Percentiles rank a stretch among this genome's conserved stretches.
Evolutionary conservation across 2,113 vertebrate genomes (phyloP).

Genomic region (Ovis canadensis): DNA sequence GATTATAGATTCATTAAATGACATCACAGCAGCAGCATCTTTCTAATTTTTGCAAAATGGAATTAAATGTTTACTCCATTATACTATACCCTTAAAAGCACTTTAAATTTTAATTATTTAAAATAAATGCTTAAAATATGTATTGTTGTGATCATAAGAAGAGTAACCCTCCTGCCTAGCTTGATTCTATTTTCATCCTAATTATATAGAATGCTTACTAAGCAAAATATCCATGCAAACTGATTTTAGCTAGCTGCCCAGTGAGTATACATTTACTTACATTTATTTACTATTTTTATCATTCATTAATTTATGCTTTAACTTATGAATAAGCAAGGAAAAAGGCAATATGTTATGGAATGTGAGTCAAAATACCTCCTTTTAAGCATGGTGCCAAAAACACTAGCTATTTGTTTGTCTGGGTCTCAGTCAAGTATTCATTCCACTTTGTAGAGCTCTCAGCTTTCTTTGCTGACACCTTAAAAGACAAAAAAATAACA

Average conservation of each 20-base stretch:
- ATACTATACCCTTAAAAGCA: neutral
- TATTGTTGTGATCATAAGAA: neutral
- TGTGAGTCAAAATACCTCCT: neutral
- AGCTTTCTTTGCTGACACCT: neutral
- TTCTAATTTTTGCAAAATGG: neutral
- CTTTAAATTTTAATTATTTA: neutral
- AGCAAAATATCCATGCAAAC: neutral
- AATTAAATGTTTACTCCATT: neutral
- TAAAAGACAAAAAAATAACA: neutral
- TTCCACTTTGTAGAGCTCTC: neutral
- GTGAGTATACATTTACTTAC: neutral
- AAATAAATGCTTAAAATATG: neutral
- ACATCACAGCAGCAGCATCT: neutral
- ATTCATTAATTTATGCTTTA: neutral
- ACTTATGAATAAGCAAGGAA: neutral
- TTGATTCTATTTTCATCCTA: neutral
- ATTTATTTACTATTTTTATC: neutral
- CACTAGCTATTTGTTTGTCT: neutral
- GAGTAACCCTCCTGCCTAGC: neutral
- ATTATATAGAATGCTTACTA: neutral
- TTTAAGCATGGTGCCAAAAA: neutral
- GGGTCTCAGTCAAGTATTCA: neutral
- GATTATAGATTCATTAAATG: neutral
- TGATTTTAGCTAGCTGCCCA: neutral
- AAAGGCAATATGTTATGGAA: neutral